phyloP scores from a whole-genome alignment of 92 coral and sea anemone species.

The Hydrozoanthus gracilis region DNA sequence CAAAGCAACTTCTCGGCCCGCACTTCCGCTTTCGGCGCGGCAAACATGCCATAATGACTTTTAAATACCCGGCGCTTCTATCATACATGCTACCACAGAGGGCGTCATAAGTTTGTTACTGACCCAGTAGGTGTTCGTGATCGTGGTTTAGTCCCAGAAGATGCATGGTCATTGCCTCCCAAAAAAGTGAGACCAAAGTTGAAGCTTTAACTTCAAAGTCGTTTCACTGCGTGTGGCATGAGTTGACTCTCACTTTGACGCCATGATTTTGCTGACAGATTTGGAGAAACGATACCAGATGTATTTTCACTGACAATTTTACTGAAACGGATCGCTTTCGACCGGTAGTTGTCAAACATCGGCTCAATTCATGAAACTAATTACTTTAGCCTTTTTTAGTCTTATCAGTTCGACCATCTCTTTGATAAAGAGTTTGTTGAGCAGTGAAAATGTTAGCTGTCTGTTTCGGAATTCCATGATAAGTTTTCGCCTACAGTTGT shows the following conservation, averaged over 20 bases:
- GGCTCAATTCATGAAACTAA: constrained; percentile 1
- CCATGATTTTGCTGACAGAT: constrained; percentile 44
- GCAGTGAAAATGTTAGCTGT: constrained; percentile 14
- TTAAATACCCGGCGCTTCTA: constrained; percentile 23
- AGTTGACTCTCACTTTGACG: constrained; percentile 30
- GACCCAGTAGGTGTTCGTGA: constrained; percentile 21
- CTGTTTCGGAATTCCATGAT: constrained; percentile 17
- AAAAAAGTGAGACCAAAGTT: not conserved
- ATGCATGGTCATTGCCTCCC: not conserved
- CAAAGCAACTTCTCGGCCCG: constrained; percentile 23
- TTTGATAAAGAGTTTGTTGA: constrained; percentile 39
- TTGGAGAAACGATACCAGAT: constrained; percentile 30
- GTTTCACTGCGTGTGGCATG: constrained; percentile 32
- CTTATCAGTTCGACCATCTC: constrained; percentile 33
- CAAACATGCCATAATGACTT: constrained; percentile 32
- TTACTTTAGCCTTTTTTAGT: not conserved
- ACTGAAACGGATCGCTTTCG: not conserved
- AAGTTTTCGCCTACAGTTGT: not conserved
- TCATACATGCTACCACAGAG: not conserved
- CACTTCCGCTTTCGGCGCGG: constrained; percentile 44
- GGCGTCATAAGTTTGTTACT: not conserved
- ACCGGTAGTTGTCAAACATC: constrained; percentile 24
- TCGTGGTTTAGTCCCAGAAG: not conserved
- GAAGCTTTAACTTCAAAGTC: not conserved
- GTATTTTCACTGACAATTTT: not conserved